A percentile compares a stretch with the other conserved stretches of the same genome.
These are phyloP conservation scores for Smutsia gigantea DNA, from an alignment of 2,797 vertebrate species.

Conservation along the genomic window DNA sequence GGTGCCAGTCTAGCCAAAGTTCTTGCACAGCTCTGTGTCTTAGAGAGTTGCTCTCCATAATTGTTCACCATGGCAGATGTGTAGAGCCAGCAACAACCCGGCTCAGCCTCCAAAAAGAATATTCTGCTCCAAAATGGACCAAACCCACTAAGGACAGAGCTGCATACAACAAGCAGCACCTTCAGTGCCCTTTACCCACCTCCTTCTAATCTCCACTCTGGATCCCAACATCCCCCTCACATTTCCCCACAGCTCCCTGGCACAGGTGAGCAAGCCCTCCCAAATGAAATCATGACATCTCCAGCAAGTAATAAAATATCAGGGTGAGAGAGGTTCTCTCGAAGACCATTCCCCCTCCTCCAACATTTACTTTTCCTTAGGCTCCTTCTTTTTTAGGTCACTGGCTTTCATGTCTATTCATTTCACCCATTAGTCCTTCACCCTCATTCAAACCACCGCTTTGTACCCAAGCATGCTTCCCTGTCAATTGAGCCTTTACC, in stretches of 20 bases:
- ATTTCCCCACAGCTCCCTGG: not conserved
- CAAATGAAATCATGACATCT: not conserved
- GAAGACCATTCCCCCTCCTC: not conserved
- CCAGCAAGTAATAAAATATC: conserved; percentile 30
- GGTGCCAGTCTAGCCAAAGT: not conserved
- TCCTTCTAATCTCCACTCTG: not conserved
- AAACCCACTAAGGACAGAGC: not conserved
- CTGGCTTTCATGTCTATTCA: conserved; percentile 39
- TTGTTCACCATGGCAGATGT: not conserved
- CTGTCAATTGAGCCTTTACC: not conserved
- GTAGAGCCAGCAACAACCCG: not conserved
- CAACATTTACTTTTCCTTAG: not conserved
- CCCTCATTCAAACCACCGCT: not conserved
- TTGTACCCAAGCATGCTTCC: not conserved
- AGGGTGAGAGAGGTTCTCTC: not conserved
- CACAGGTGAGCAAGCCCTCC: not conserved
- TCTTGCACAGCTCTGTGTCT: not conserved
- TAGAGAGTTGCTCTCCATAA: not conserved
- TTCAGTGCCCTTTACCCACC: not conserved
- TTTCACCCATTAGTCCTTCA: conserved; percentile 36
- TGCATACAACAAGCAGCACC: not conserved
- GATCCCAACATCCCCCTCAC: not conserved
- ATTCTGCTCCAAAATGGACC: not conserved
- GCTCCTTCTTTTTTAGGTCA: conserved; percentile 23
- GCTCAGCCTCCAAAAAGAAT: not conserved